Evolutionary conservation across 2,113 vertebrate genomes (phyloP).

Genomic region (Mus spicilegus): DNA sequence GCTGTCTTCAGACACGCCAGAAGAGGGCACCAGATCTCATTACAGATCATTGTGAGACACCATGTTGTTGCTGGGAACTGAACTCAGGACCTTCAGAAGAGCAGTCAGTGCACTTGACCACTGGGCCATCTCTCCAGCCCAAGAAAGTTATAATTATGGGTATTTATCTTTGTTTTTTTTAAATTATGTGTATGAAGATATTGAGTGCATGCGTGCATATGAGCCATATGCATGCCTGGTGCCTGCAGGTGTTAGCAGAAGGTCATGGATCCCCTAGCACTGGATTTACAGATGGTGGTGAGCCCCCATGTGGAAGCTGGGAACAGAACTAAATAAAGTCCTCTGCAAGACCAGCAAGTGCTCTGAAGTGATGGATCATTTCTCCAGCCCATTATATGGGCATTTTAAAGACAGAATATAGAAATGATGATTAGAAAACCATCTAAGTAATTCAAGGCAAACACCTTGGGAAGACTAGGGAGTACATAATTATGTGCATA

Average conservation of each 20-base stretch:
- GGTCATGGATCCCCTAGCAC: background rate
- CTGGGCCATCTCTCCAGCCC: too few relatives aligned
- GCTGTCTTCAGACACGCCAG: too few relatives aligned
- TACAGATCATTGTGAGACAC: too few relatives aligned
- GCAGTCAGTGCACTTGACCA: too few relatives aligned
- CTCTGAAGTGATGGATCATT: background rate
- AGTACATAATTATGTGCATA: background rate
- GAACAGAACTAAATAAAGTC: background rate
- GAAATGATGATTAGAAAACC: constrained; percentile 30
- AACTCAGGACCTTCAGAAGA: too few relatives aligned
- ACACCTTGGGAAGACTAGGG: background rate
- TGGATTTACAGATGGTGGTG: background rate
- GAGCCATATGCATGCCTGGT: background rate
- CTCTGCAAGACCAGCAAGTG: background rate
- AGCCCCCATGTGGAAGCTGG: background rate
- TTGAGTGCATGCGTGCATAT: background rate
- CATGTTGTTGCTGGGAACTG: too few relatives aligned
- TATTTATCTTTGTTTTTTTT: background rate
- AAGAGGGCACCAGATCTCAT: too few relatives aligned
- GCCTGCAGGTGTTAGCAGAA: background rate
- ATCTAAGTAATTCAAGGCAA: constrained; percentile 14
- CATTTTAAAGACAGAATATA: background rate
- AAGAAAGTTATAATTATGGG: background rate
- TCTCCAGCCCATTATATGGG: background rate
- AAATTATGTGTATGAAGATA: background rate